Evolutionary conservation across 2,797 vertebrate genomes (phyloP).

Genomic region (Premnoplex brunnescens): DNA sequence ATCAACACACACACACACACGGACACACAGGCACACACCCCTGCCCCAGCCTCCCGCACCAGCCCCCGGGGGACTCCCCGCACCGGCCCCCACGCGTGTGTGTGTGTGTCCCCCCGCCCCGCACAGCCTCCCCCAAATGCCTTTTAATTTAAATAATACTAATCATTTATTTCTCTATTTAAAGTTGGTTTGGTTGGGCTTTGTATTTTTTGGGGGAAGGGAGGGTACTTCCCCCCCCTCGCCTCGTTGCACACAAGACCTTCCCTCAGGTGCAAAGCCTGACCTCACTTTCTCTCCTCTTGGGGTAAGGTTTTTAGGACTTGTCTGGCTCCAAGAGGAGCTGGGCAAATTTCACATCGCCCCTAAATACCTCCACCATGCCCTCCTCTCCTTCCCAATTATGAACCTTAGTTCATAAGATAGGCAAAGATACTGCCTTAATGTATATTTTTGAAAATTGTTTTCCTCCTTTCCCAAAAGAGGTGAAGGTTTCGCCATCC

Average conservation of each 20-base stretch:
- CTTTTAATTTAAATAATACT: background rate
- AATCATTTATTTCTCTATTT: background rate
- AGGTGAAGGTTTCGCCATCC: background rate
- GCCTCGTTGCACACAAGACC: background rate
- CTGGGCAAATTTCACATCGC: background rate
- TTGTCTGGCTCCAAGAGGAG: background rate
- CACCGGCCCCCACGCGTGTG: background rate
- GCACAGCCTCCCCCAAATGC: background rate
- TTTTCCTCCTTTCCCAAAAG: background rate
- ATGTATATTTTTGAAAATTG: background rate
- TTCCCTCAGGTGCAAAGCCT: background rate
- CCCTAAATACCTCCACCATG: background rate
- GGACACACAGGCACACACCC: background rate
- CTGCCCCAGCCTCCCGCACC: background rate
- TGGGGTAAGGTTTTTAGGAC: background rate
- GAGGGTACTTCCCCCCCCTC: rapidly evolving
- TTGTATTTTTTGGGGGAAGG: background rate
- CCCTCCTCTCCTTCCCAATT: background rate
- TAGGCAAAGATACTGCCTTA: background rate
- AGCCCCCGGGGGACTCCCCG: background rate
- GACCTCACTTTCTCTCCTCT: background rate
- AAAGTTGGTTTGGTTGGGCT: background rate
- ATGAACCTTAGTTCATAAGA: background rate
- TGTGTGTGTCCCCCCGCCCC: background rate
- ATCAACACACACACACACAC: background rate